Evolutionary conservation across 2,888 invertebrate genomes (phyloP), one percentile per base, ranked within the genome.

Genomic region (Ametastegia equiseti): DNA sequence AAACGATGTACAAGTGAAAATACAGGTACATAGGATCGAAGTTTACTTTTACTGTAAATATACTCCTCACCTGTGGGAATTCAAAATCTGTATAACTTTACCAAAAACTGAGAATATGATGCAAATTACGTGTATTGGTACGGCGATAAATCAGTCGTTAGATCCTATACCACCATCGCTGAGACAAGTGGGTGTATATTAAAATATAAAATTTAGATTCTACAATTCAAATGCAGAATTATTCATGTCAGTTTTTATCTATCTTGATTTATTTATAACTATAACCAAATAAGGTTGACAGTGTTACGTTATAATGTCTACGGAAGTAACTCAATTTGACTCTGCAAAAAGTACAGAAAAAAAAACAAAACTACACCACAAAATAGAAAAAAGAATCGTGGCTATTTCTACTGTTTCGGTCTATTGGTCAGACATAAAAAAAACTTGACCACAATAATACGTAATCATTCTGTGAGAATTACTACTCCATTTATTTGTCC

Each of bases 351-450:
- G 19, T 0, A 63, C 1, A 33, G 33, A 15, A 30, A 63, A 39
- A 65, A 39, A 19, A 11, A 65, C 36, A 36, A 15, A 54, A 54
- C 4, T 5, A 54, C 54, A 54, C 5, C 54, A n/a, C n/a, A n/a
- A n/a, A 39, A 65, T 7, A 11, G 39, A 36, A n/a, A 27, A 15
- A 2, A 27, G 7, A n/a, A 45, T 27, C 39, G 19, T 30, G 47
- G 9, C 71, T 45, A 71, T 71, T 71, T 47, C 47, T 7, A 71
- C 27, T 30, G 71, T 71, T 15, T 47, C 71, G 71, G 71, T 71
- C 27, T 71, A 27, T 45, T 47, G 47, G 71, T 47, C 47, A 30
- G 36, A 27, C 45, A n/a, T 27, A 71, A 36, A 71, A 30, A 36
- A 11, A 36, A 69, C 23, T 23, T 2, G 42, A 42, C n/a, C n/a